phyloP scores from a whole-genome alignment of 2,113 vertebrate species.

The Lasiurus borealis region DNA sequence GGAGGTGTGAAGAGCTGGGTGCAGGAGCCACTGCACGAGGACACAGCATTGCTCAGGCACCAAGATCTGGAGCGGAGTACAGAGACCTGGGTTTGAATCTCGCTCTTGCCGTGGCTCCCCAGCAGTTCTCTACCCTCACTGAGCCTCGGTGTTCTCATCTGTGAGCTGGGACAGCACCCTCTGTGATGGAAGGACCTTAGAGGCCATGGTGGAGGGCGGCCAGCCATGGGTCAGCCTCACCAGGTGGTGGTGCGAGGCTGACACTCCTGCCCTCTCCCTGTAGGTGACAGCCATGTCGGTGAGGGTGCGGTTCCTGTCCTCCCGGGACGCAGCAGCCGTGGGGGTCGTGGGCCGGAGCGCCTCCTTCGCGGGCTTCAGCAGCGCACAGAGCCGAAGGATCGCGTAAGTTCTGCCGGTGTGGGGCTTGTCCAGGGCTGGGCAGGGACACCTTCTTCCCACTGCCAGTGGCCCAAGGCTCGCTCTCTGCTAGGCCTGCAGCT shows the following conservation, averaged over 20 bases:
- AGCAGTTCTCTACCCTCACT: rapidly evolving
- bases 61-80: rapidly evolving
- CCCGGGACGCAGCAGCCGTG: slow-evolving; percentile 79
- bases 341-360: slow-evolving; percentile 87
- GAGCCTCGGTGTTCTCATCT: neutral
- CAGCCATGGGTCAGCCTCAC: rapidly evolving
- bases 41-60: rapidly evolving
- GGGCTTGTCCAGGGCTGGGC: neutral
- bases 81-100: neutral
- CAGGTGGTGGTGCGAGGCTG: rapidly evolving
- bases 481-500: neutral
- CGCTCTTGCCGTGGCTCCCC: rapidly evolving
- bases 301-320: slow-evolving; percentile 88
- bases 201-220: neutral
- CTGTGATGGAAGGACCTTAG: neutral
- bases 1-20: neutral
- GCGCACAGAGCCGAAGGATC: slow-evolving; percentile 84
- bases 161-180: neutral
- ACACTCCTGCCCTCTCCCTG: slow-evolving; percentile 31
- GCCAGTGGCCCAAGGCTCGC: neutral
- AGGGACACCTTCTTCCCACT: neutral
- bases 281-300: slow-evolving; percentile 87
- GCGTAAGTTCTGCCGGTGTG: slow-evolving; percentile 81
- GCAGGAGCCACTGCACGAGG: neutral
- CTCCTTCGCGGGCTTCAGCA: slow-evolving; percentile 90